phyloP scores from a whole-genome alignment of 2,113 vertebrate species.

The Rhinopomastus cyanomelas region DNA sequence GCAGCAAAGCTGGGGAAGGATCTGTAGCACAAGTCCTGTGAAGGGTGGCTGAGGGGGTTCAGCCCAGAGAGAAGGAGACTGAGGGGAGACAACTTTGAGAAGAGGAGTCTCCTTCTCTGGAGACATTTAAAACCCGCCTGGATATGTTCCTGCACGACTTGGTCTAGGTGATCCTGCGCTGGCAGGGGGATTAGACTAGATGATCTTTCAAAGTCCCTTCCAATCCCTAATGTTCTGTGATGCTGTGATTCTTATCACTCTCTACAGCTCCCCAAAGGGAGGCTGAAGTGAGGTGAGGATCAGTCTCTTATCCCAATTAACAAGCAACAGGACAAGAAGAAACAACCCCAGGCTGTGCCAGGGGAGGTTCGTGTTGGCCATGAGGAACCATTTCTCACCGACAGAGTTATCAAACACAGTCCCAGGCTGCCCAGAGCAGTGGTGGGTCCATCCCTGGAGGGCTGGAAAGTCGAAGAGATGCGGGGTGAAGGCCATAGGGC shows the following conservation, averaged over 20 bases:
- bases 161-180: too few species aligned
- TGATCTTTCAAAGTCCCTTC: too few species aligned
- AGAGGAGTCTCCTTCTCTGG: too few species aligned
- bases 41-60: neutral
- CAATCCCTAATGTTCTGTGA: too few species aligned
- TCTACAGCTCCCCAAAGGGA: neutral
- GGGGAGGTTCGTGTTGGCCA: neutral
- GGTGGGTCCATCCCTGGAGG: neutral
- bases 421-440: neutral
- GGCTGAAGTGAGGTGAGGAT: neutral
- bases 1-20: neutral
- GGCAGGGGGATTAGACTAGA: too few species aligned
- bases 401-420: neutral
- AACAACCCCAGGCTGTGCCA: neutral
- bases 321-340: neutral
- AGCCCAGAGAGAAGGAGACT: neutral
- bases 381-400: neutral
- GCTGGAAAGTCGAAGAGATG: neutral
- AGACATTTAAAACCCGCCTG: too few species aligned
- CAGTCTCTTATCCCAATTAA: neutral
- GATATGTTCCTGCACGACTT: too few species aligned
- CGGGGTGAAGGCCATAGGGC: neutral
- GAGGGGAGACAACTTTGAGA: neutral
- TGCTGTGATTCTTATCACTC: neutral
- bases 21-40: neutral